Evolutionary conservation across 2,113 vertebrate species (phyloP).

Genomic region (Myotis yumanensis): DNA sequence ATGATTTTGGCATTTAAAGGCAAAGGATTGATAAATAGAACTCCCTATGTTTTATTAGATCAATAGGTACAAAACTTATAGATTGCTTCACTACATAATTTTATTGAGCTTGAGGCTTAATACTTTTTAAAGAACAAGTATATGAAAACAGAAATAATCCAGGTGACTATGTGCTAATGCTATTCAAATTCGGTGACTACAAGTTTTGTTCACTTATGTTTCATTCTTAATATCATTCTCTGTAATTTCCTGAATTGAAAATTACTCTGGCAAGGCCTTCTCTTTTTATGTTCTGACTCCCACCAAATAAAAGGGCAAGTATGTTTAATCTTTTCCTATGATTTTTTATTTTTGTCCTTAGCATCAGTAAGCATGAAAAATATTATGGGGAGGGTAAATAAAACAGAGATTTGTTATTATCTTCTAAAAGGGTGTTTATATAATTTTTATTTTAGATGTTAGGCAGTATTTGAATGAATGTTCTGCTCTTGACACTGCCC

Average conservation of each 20-base stretch:
- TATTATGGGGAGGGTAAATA: neutral
- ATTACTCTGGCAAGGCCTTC: neutral
- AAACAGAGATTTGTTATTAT: neutral
- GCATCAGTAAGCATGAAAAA: neutral
- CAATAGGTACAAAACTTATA: neutral
- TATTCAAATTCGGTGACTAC: neutral
- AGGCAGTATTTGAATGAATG: slow-evolving; percentile 52
- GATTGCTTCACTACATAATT: neutral
- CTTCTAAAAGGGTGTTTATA: neutral
- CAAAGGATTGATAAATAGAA: neutral
- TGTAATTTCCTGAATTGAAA: slow-evolving; percentile 30
- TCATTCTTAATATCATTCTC: neutral
- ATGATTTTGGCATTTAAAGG: neutral
- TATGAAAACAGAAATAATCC: slow-evolving; percentile 11
- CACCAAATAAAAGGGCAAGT: neutral
- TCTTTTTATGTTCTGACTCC: neutral
- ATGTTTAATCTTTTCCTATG: neutral
- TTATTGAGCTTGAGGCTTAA: neutral
- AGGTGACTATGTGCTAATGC: neutral
- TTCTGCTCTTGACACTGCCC: slow-evolving; percentile 5
- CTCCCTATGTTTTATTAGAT: neutral
- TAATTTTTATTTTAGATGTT: slow-evolving; percentile 65
- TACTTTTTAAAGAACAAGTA: neutral
- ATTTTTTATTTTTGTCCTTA: slow-evolving; percentile 11
- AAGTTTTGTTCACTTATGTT: neutral